These are phyloP conservation scores for Ciona savignyi DNA, from an alignment of 23 tunicate species.

Conservation along the genomic window DNA sequence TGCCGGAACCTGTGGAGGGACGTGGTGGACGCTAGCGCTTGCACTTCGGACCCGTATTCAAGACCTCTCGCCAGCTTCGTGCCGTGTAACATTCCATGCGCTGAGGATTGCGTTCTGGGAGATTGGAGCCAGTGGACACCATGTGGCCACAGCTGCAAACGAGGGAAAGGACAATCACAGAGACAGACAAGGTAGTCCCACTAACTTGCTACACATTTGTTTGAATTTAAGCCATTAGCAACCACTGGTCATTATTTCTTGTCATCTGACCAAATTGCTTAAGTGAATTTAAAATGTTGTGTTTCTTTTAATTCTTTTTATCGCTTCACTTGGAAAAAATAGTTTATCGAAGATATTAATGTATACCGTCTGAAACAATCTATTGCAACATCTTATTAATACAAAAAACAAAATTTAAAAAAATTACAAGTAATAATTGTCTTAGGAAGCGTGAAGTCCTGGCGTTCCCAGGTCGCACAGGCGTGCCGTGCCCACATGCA, in stretches of 20 bases:
- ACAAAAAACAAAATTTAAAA: no score
- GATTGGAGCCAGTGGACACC: constrained; percentile 76
- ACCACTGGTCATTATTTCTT: no score
- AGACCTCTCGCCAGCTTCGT: constrained; percentile 14
- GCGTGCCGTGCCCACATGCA: constrained; percentile 32
- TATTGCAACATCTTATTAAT: no score
- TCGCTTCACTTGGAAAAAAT: no score
- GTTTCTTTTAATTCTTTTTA: no score
- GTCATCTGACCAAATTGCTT: no score
- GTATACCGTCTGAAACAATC: no score
- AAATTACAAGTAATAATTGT: no score
- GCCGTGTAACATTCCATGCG: constrained; percentile 51
- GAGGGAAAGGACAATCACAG: constrained; percentile 36
- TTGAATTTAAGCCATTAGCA: no score
- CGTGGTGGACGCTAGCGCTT: constrained; percentile 18
- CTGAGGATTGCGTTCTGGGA: constrained; percentile 51
- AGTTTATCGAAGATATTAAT: no score
- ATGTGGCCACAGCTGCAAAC: constrained; percentile 50
- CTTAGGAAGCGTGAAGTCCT: constrained; percentile 38
- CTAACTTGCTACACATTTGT: background rate
- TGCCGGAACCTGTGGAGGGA: constrained; percentile 67
- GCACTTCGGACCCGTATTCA: constrained; percentile 17
- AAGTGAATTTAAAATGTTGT: no score
- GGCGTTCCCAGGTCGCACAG: constrained; percentile 49
- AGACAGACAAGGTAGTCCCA: constrained; percentile 35